Conservation (phyloP, 2,113 vertebrate species). For the Pseudorhombus dupliciocellatus region DNA sequence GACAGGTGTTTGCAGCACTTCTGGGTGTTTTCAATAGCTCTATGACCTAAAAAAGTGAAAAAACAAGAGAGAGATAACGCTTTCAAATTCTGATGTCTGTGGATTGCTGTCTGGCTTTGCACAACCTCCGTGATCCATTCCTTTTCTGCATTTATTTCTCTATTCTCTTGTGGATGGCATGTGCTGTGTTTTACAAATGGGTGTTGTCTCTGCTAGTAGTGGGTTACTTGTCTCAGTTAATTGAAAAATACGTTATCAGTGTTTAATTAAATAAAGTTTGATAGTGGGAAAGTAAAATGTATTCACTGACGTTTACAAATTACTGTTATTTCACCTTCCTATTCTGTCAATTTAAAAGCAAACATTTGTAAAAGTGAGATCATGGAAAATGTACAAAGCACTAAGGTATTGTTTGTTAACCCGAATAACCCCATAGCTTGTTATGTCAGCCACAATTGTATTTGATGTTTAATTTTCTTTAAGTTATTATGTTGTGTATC, state of each 20-base stretch:
- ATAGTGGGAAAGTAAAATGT: constrained; percentile 51
- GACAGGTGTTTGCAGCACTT: neutral
- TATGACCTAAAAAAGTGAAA: neutral
- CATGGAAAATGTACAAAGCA: neutral
- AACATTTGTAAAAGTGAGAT: constrained; percentile 19
- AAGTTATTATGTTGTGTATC: too few relatives aligned
- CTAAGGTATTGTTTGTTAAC: neutral
- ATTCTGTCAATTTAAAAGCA: constrained; percentile 23
- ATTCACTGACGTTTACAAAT: constrained; percentile 51
- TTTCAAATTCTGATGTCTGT: neutral
- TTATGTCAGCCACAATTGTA: neutral
- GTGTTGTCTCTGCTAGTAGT: neutral
- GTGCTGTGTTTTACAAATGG: constrained; percentile 19
- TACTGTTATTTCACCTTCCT: constrained; percentile 15
- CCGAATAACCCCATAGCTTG: neutral
- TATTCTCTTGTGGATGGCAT: constrained; percentile 8
- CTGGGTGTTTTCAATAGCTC: neutral
- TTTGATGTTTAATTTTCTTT: too few relatives aligned
- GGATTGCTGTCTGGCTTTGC: neutral
- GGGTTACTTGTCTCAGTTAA: constrained; percentile 47
- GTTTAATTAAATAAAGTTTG: constrained; percentile 62
- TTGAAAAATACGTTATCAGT: constrained; percentile 64
- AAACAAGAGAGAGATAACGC: neutral
- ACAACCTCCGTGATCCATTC: neutral
- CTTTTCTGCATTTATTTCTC: neutral